Evolutionary conservation across 2,113 vertebrate genomes (phyloP).

Genomic region (Tetraodon nigroviridis): DNA sequence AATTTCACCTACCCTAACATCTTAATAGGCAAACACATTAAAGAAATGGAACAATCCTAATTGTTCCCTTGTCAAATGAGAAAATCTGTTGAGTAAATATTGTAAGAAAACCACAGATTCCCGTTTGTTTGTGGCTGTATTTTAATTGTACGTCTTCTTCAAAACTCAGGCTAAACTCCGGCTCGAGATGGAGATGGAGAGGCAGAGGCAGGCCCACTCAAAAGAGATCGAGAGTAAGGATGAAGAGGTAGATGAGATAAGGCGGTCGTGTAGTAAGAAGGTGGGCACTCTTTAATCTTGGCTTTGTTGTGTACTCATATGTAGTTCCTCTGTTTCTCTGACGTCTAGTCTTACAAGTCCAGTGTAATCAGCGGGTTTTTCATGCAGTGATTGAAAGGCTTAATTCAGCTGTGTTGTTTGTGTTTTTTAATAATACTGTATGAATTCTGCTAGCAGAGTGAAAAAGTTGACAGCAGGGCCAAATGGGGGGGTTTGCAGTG

Average conservation of each 20-base stretch:
- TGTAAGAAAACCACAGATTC: not conserved
- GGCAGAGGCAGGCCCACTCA: slow-evolving; percentile 86
- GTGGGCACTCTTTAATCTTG: slow-evolving; percentile 59
- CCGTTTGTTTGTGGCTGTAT: not conserved
- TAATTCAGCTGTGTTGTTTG: no score
- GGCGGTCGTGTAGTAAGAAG: slow-evolving; percentile 96
- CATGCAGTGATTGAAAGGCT: no score
- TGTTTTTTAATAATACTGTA: no score
- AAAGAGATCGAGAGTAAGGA: slow-evolving; percentile 95
- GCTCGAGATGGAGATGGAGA: slow-evolving; percentile 99
- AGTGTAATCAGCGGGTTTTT: not conserved
- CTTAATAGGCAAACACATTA: not conserved
- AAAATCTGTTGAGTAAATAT: not conserved
- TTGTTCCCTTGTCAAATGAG: not conserved
- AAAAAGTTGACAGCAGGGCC: slow-evolving; percentile 16
- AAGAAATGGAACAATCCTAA: not conserved
- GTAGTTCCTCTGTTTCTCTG: no score
- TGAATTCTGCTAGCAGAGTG: no score
- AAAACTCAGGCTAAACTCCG: slow-evolving; percentile 87
- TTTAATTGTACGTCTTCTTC: slow-evolving; percentile 3
- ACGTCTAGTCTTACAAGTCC: not conserved
- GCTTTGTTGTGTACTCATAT: not conserved
- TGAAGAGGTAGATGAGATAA: slow-evolving; percentile 94
- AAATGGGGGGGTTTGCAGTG: slow-evolving; percentile 18
- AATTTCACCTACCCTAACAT: no score